Conservation (phyloP, 2,888 invertebrate species). For the Drosophila engyochracea region DNA sequence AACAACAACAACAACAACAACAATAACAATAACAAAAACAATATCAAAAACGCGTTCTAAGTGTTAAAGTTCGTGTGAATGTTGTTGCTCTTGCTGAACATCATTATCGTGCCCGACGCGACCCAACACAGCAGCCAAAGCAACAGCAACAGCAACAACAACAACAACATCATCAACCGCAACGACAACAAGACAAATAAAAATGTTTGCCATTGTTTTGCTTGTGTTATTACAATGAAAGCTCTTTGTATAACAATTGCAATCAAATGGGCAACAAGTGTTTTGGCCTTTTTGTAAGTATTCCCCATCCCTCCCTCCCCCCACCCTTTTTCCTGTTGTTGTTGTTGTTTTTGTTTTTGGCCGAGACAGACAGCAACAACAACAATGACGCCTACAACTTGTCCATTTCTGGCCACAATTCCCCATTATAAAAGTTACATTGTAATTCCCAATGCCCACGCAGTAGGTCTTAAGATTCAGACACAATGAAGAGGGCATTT, state of each 20-base stretch:
- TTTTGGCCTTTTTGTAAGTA: constrained; percentile 30
- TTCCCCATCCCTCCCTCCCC: background rate
- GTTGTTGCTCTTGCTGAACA: constrained; percentile 61
- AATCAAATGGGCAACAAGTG: constrained; percentile 73
- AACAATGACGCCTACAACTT: constrained; percentile 62
- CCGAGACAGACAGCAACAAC: constrained; percentile 25
- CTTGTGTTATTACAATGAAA: constrained; percentile 78
- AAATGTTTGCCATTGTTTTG: constrained; percentile 67
- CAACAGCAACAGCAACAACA: constrained; percentile 29
- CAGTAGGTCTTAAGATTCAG: background rate
- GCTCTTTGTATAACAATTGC: constrained; percentile 73
- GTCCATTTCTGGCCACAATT: constrained; percentile 78
- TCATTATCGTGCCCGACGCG: constrained; percentile 68
- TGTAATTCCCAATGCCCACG: constrained; percentile 46
- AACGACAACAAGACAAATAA: constrained; percentile 22
- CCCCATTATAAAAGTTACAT: constrained; percentile 74
- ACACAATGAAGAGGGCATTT: background rate
- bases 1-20: constrained; percentile 5
- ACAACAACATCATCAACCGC: constrained; percentile 22
- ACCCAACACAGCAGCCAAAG: constrained; percentile 33
- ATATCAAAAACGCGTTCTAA: constrained; percentile 46
- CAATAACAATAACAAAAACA: constrained; percentile 22
- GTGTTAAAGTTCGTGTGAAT: constrained; percentile 80
- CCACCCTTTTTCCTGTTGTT: background rate
- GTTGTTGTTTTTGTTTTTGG: background rate